A percentile compares a stretch with the other conserved stretches of the same genome.
These are phyloP conservation scores for Nasonia longicornis DNA, from an alignment of 1,140 invertebrate species.

Conservation along the genomic window DNA sequence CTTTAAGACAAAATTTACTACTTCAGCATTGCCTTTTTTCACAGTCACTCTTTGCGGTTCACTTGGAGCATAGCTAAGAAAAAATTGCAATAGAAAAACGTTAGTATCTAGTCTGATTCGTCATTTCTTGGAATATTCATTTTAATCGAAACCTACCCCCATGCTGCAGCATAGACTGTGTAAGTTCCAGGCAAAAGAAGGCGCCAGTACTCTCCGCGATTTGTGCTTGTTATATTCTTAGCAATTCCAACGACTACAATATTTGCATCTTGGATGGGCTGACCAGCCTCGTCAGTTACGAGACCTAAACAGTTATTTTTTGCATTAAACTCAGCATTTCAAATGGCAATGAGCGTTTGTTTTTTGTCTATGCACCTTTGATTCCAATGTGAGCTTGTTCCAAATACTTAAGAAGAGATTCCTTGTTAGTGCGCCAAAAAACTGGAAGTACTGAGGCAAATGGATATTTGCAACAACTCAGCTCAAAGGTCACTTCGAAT, in stretches of 20 bases:
- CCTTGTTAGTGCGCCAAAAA: constrained; percentile 92
- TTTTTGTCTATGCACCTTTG: constrained; percentile 71
- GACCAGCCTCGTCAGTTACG: constrained; percentile 70
- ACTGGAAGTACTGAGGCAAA: constrained; percentile 74
- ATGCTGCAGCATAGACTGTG: constrained; percentile 76
- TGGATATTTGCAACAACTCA: constrained; percentile 97
- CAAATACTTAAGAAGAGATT: constrained; percentile 86
- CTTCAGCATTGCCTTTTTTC: constrained; percentile 56
- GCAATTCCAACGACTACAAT: constrained; percentile 78
- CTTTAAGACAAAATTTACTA: constrained; percentile 69
- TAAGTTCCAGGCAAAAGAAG: constrained; percentile 86
- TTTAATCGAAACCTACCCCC: constrained; percentile 73
- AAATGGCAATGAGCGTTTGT: not conserved
- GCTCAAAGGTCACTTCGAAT: constrained; percentile 96
- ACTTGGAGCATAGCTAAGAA: constrained; percentile 66
- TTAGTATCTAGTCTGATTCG: constrained; percentile 11
- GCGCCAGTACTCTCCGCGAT: constrained; percentile 89
- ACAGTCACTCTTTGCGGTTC: constrained; percentile 63
- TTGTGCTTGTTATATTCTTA: constrained; percentile 81
- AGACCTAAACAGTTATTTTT: constrained; percentile 67
- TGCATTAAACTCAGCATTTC: not conserved
- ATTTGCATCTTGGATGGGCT: constrained; percentile 76
- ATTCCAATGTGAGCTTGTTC: constrained; percentile 89
- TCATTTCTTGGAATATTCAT: constrained; percentile 39
- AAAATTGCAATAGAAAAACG: not conserved